phyloP scores from a whole-genome alignment of 2,113 vertebrate genomes.

The Bos indicus region DNA sequence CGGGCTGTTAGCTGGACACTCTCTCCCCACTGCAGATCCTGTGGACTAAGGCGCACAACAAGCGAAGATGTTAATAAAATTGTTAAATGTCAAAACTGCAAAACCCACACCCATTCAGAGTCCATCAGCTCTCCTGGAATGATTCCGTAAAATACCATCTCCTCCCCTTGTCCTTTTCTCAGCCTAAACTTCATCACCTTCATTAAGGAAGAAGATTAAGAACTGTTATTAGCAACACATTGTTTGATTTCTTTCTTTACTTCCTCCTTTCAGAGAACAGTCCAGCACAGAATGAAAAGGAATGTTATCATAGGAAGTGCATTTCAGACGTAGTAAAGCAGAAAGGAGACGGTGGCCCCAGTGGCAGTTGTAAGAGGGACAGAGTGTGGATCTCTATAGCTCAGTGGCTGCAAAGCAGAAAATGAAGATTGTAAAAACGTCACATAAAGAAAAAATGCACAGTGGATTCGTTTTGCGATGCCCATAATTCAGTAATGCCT shows the following conservation, averaged over 20 bases:
- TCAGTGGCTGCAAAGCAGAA: conserved; percentile 96
- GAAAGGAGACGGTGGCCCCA: conserved; percentile 85
- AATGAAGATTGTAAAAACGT: conserved; percentile 99
- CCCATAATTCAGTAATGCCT: conserved; percentile 97
- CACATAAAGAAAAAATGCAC: conserved; percentile 97
- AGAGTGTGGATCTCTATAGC: conserved; percentile 87
- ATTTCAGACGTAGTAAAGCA: conserved; percentile 81
- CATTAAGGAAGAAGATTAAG: conserved; percentile 59
- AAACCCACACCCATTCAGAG: background rate
- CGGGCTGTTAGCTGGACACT: conserved; percentile 36
- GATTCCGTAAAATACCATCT: conserved; percentile 19
- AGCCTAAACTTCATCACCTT: conserved; percentile 61
- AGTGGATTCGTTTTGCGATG: conserved; percentile 90
- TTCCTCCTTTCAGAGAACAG: conserved; percentile 69
- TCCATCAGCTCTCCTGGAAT: conserved; percentile 50
- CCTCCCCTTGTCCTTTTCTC: conserved; percentile 39
- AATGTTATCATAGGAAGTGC: conserved; percentile 80
- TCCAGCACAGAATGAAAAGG: conserved; percentile 74
- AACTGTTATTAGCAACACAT: conserved; percentile 41
- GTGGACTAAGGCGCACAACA: conserved; percentile 22
- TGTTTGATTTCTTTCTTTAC: conserved; percentile 72
- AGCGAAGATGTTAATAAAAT: conserved; percentile 69
- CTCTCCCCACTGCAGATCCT: background rate
- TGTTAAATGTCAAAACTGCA: conserved; percentile 58
- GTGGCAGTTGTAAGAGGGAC: conserved; percentile 89